Percentiles rank a stretch among this genome's conserved stretches.
These are phyloP conservation scores for Drosophila barbarae DNA, from an alignment of 2,888 invertebrate species.

Conservation along the genomic window DNA sequence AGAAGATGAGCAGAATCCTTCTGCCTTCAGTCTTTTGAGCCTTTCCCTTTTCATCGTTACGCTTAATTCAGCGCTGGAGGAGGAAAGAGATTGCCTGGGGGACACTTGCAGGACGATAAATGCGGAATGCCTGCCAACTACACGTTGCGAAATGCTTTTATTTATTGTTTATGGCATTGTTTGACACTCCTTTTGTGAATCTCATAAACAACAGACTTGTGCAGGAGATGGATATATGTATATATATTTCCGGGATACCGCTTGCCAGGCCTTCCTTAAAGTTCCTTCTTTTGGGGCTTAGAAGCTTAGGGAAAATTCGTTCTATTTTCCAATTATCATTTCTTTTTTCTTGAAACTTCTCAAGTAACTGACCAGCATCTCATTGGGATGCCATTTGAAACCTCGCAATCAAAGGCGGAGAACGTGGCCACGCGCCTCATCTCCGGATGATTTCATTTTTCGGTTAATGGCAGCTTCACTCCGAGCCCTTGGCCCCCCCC, in stretches of 20 bases:
- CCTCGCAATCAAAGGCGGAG: not conserved
- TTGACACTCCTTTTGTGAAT: conserved; percentile 2
- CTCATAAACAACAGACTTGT: not conserved
- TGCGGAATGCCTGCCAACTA: not conserved
- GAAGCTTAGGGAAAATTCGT: not conserved
- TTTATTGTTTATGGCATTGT: conserved; percentile 8
- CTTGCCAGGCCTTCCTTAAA: not conserved
- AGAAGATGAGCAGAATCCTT: not conserved
- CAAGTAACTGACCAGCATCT: conserved; percentile 3
- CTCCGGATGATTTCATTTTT: conserved; percentile 51
- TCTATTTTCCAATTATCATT: not conserved
- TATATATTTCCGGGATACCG: not conserved
- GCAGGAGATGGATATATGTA: not conserved
- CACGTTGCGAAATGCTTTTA: conserved; percentile 15
- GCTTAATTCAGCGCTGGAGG: conserved; percentile 11
- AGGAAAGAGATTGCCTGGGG: not conserved
- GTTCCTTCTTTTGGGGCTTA: not conserved
- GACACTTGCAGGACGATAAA: conserved; percentile 13
- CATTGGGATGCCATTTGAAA: conserved; percentile 13
- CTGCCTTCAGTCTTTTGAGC: not conserved
- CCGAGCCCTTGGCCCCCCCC: conserved; percentile 1
- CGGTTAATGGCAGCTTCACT: conserved; percentile 49
- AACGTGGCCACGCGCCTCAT: conserved; percentile 47
- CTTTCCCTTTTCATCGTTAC: conserved; percentile 7
- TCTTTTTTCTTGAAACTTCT: not conserved